phyloP scores from a whole-genome alignment of 1,140 invertebrate species.

The Cherax destructor region DNA sequence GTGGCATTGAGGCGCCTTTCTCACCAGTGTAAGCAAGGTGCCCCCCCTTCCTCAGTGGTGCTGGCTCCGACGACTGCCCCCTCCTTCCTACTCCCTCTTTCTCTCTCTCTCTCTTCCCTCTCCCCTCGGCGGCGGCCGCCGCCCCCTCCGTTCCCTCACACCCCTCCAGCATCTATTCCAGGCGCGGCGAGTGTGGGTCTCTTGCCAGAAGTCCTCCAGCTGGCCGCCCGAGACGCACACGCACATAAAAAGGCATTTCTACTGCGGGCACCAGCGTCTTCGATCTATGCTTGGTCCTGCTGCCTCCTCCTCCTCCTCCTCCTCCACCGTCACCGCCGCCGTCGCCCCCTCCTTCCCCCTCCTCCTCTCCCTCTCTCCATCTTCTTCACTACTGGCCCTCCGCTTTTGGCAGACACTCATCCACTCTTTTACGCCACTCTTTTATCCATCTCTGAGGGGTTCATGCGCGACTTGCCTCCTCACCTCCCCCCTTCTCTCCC shows the following conservation, averaged over 20 bases:
- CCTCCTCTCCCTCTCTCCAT: neutral
- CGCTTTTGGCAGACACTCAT: constrained; percentile 4
- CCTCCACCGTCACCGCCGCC: neutral
- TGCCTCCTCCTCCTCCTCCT: neutral
- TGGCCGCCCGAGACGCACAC: constrained; percentile 64
- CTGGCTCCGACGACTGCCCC: neutral
- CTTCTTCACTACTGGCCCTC: constrained; percentile 15
- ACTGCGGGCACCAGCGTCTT: constrained; percentile 58
- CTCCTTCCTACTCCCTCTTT: constrained; percentile 1
- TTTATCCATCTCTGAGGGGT: constrained; percentile 23
- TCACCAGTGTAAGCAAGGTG: constrained; percentile 12
- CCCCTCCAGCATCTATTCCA: constrained; percentile 63
- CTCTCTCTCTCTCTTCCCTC: neutral
- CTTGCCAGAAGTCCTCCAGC: constrained; percentile 58
- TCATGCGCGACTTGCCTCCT: constrained; percentile 21
- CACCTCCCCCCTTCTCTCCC: constrained; percentile 1
- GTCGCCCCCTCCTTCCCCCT: neutral
- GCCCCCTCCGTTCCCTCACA: neutral
- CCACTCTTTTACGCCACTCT: neutral
- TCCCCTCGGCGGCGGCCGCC: neutral
- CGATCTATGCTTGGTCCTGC: constrained; percentile 53
- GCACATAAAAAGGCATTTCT: constrained; percentile 69
- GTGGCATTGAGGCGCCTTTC: neutral
- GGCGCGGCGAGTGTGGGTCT: constrained; percentile 42
- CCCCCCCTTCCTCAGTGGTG: neutral